Conservation (phyloP, 2,113 vertebrate species). For the Dendrocopos noguchii region DNA sequence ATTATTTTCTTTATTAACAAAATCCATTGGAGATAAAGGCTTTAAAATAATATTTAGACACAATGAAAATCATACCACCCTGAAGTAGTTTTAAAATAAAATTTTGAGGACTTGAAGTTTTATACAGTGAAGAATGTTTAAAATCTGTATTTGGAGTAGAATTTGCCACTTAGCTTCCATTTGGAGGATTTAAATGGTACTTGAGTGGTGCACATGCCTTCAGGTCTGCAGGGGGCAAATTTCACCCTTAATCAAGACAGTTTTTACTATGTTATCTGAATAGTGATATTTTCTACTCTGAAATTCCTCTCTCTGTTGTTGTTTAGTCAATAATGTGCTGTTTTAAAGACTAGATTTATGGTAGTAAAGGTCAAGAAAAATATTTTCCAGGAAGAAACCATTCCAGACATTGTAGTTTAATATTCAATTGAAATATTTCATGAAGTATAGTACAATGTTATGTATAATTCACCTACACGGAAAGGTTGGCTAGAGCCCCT, state of each 20-base stretch:
- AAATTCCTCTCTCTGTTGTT: neutral
- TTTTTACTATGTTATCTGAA: neutral
- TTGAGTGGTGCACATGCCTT: neutral
- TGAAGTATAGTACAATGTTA: neutral
- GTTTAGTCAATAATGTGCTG: neutral
- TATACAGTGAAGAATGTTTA: constrained; percentile 52
- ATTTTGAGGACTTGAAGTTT: constrained; percentile 60
- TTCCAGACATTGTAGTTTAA: neutral
- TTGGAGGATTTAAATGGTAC: constrained; percentile 32
- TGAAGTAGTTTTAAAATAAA: constrained; percentile 51
- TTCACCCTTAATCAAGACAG: constrained; percentile 7
- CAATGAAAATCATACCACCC: constrained; percentile 29
- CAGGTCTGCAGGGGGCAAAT: constrained; percentile 4
- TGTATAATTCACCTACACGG: neutral
- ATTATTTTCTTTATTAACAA: constrained; percentile 73
- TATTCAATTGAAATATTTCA: neutral
- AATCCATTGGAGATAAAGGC: constrained; percentile 61
- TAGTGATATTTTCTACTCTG: neutral
- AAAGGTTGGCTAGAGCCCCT: neutral
- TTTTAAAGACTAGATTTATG: neutral
- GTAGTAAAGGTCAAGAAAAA: neutral
- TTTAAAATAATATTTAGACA: constrained; percentile 65
- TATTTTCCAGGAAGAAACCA: neutral
- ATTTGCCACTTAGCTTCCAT: constrained; percentile 23
- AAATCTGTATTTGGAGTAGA: constrained; percentile 21